These are phyloP conservation scores for Parapsyche elsis DNA, from an alignment of 1,140 invertebrate genomes.

Conservation along the genomic window DNA sequence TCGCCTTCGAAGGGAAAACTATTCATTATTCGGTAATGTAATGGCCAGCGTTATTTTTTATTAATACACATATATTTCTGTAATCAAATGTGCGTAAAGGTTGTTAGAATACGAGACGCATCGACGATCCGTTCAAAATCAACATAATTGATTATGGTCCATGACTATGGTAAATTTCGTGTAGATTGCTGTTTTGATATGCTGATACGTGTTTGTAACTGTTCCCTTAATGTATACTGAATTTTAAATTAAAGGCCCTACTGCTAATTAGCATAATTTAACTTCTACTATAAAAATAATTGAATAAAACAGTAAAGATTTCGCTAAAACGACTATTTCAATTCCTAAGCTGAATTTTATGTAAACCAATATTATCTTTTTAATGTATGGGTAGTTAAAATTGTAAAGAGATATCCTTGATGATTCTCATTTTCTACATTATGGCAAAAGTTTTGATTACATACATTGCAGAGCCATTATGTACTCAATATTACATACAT, in stretches of 20 bases:
- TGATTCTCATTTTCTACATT: too few relatives aligned
- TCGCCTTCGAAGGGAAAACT: constrained; percentile 14
- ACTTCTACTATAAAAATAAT: too few relatives aligned
- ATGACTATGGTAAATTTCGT: not conserved
- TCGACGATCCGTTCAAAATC: constrained; percentile 11
- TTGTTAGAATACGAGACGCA: not conserved
- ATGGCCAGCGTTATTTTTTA: not conserved
- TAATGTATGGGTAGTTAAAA: too few relatives aligned
- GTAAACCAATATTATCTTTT: too few relatives aligned
- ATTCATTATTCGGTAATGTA: not conserved
- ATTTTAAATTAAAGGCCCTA: not conserved
- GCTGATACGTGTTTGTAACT: not conserved
- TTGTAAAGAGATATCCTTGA: too few relatives aligned
- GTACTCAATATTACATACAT: too few relatives aligned
- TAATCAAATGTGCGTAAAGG: not conserved
- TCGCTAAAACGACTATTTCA: too few relatives aligned
- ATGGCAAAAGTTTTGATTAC: too few relatives aligned
- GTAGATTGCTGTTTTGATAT: constrained; percentile 6
- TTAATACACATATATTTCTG: not conserved
- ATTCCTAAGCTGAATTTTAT: too few relatives aligned
- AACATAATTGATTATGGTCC: constrained; percentile 21
- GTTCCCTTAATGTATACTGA: constrained; percentile 2
- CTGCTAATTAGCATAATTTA: not conserved
- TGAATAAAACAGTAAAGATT: too few relatives aligned
- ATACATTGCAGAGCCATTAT: too few relatives aligned